A percentile compares a stretch with the other conserved stretches of the same genome.
These are phyloP conservation scores for Aethes cnicana DNA, from an alignment of 2,888 invertebrate species.

Conservation along the genomic window DNA sequence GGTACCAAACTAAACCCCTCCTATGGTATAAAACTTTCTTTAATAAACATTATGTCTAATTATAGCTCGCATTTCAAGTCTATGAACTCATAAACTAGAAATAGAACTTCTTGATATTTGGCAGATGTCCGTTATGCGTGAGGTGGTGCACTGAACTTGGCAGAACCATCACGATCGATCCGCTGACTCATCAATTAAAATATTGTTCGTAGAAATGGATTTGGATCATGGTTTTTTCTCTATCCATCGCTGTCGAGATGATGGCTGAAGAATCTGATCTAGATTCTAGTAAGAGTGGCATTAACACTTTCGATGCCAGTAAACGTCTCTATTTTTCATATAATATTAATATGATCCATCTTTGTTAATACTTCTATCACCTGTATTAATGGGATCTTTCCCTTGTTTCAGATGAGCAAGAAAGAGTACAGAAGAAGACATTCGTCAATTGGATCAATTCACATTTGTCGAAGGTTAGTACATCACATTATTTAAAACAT, in stretches of 20 bases:
- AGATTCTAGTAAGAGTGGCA: too few species aligned
- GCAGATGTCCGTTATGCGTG: conserved; percentile 27
- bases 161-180: conserved; percentile 46
- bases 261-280: too few species aligned
- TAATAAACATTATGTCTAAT: conserved; percentile 22
- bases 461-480: conserved; percentile 94
- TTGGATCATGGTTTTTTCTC: background rate
- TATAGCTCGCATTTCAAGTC: conserved; percentile 37
- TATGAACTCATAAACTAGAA: conserved; percentile 56
- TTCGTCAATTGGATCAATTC: conserved; percentile 99
- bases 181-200: conserved; percentile 49
- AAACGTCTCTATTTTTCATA: too few species aligned
- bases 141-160: conserved; percentile 52
- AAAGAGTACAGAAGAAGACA: conserved; percentile 99
- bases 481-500: too few species aligned
- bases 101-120: conserved; percentile 42
- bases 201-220: conserved; percentile 35
- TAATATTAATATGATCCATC: too few species aligned
- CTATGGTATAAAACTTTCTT: conserved; percentile 19
- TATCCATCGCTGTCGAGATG: too few species aligned
- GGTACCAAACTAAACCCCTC: conserved; percentile 4
- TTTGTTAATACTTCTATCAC: too few species aligned
- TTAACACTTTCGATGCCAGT: too few species aligned
- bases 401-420: conserved; percentile 96
- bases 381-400: too few species aligned